Evolutionary conservation across 2,113 vertebrate genomes (phyloP), one percentile per base, ranked within the genome.

Genomic region (Rhizomys pruinosus): DNA sequence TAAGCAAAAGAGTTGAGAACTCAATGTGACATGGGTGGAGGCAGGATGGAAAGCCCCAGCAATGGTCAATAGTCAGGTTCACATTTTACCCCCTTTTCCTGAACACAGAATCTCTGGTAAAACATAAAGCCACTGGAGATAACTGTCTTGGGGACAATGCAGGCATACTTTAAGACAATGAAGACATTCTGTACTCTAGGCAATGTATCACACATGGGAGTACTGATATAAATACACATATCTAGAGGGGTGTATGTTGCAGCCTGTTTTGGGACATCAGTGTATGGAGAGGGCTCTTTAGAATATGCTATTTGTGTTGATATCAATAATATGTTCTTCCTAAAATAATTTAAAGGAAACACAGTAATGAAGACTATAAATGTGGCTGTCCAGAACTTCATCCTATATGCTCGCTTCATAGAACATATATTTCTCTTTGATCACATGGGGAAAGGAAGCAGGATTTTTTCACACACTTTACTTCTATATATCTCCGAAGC

Each of bases 101-200:
- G 7, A 77, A 52, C 90, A n/a, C 23, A 93, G 47, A 81, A 29
- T 84, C 20, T 66, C 25, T 20, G 17, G 23, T 88, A 78, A 97
- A 96, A 95, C 20, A 77, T 2, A 42, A 78, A 95, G 72, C 29
- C 32, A 73, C 87, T 95, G 52, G 39, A 95, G 39, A 29, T 94
- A 94, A 97, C 61, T 80, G 42, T 72, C 87, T 92, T 94, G 72
- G 55, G 55, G 73, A 92, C 74, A 95, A 79, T 79, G 68, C 76
- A 96, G n/a, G n/a, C n/a, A n/a, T n/a, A n/a, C n/a, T n/a, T n/a
- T n/a, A n/a, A n/a, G n/a, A n/a, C n/a, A n/a, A n/a, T n/a, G n/a
- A 97, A 88, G 37, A 91, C 11, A 81, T 25, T 72, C 64, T 47
- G 6, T 92, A 86, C 27, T 96, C 39, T 93, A 61, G 68, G 55